These are phyloP conservation scores for Nycteola revayana DNA, from an alignment of 2,888 invertebrate species.

Conservation along the genomic window DNA sequence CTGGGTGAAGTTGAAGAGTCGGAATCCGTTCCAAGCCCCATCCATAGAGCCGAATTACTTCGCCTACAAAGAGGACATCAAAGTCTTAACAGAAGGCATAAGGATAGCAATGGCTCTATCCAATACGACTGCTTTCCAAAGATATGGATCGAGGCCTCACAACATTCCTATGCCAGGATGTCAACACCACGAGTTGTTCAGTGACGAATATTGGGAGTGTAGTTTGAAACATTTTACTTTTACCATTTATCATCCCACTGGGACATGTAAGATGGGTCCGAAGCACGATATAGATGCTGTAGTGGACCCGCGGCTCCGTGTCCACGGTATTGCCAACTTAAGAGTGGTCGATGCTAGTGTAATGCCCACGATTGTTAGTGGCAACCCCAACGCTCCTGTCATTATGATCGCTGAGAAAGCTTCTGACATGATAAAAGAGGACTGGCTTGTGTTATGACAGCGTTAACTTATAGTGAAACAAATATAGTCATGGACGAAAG, in stretches of 20 bases:
- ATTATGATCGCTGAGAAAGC: constrained; percentile 96
- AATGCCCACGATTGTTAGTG: constrained; percentile 94
- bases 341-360: constrained; percentile 93
- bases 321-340: constrained; percentile 89
- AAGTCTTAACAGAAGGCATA: constrained; percentile 91
- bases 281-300: constrained; percentile 88
- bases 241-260: constrained; percentile 93
- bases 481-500: constrained; percentile 29
- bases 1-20: constrained; percentile 90
- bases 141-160: constrained; percentile 90
- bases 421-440: constrained; percentile 93
- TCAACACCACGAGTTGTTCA: constrained; percentile 85
- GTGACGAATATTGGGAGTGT: constrained; percentile 94
- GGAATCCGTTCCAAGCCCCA: constrained; percentile 91
- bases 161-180: constrained; percentile 92
- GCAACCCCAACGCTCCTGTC: constrained; percentile 94
- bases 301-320: constrained; percentile 88
- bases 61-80: constrained; percentile 90
- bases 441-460: constrained; percentile 86
- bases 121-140: constrained; percentile 89
- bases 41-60: constrained; percentile 96
- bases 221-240: constrained; percentile 89
- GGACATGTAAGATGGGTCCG: constrained; percentile 95
- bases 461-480: constrained; percentile 27
- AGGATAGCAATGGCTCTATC: constrained; percentile 91